These are phyloP conservation scores for Cinara cedri DNA, from an alignment of 2,888 invertebrate species.

Conservation along the genomic window DNA sequence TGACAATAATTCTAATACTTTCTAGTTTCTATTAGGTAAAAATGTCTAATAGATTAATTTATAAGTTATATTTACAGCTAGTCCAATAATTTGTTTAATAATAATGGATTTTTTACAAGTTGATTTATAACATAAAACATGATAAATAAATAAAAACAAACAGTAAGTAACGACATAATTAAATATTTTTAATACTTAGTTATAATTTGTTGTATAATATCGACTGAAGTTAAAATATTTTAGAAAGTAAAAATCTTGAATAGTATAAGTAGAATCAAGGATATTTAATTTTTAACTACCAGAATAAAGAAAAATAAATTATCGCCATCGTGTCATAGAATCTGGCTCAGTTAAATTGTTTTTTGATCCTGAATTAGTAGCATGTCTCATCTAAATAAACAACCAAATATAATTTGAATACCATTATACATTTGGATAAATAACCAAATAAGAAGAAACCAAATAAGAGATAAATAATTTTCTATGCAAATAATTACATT, in stretches of 20 bases:
- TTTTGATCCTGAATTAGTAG: constrained; percentile 31
- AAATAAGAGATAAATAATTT: too few relatives aligned
- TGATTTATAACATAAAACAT: neutral
- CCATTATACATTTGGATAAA: too few relatives aligned
- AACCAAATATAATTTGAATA: neutral
- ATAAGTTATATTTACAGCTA: neutral
- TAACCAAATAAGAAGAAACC: too few relatives aligned
- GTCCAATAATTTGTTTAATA: constrained; percentile 7
- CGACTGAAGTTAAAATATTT: neutral
- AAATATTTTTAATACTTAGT: neutral
- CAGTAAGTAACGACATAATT: neutral
- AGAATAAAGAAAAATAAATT: neutral
- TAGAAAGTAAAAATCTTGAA: neutral
- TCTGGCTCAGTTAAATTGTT: constrained; percentile 41
- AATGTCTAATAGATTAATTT: constrained; percentile 14
- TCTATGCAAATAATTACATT: too few relatives aligned
- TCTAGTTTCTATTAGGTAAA: constrained; percentile 8
- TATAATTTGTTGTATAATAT: neutral
- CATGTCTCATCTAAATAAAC: constrained; percentile 32
- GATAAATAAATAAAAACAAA: constrained; percentile 15
- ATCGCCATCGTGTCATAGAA: constrained; percentile 42
- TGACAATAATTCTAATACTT: constrained; percentile 8
- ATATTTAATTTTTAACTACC: neutral
- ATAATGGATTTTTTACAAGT: neutral
- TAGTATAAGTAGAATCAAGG: neutral